Evolutionary conservation across 2,797 vertebrate genomes (phyloP).

Genomic region (Sylvilagus floridanus): DNA sequence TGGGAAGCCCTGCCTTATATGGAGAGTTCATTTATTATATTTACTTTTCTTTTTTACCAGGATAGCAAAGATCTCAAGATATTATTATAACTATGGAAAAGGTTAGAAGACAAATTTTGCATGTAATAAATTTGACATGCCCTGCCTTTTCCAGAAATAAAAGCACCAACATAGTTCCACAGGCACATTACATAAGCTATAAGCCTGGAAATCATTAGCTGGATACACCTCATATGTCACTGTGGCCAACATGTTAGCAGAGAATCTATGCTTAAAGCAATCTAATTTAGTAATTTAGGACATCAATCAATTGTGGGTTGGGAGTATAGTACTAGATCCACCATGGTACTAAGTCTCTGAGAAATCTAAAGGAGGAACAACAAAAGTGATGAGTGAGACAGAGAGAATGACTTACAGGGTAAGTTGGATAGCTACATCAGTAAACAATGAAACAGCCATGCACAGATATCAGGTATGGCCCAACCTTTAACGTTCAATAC

Average conservation of each 20-base stretch:
- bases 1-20: background rate
- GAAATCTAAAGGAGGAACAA: conserved; percentile 30
- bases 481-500: background rate
- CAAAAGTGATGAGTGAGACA: background rate
- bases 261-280: background rate
- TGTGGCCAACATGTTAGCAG: background rate
- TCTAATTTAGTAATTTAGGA: background rate
- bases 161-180: background rate
- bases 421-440: background rate
- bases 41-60: background rate
- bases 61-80: conserved; percentile 2
- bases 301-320: background rate
- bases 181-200: background rate
- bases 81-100: background rate
- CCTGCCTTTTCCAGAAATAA: conserved; percentile 16
- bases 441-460: background rate
- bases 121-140: background rate
- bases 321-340: background rate
- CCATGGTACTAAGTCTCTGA: conserved; percentile 6
- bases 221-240: background rate
- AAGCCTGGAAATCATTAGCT: background rate
- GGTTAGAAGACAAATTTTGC: conserved; percentile 6
- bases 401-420: background rate
- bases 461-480: background rate
- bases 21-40: background rate